Evolutionary conservation across 1,140 invertebrate genomes (phyloP), one percentile per base, ranked within the genome.

Genomic region (Hermetia illucens): DNA sequence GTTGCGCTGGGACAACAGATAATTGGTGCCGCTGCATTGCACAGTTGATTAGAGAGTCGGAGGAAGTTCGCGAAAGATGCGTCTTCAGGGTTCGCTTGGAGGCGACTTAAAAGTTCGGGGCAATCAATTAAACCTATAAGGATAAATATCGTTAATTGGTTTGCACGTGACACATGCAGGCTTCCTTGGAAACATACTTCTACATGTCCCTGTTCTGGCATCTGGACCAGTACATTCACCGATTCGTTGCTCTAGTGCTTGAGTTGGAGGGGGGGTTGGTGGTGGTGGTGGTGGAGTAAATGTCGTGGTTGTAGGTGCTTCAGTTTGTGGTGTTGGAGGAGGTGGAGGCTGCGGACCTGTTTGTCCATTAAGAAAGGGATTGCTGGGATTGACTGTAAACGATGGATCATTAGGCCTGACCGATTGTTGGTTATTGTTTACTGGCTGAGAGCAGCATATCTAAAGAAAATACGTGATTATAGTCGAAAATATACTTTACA

Each of bases 391-490:
- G 10, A 4, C 21, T 22, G 12, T 38, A 3, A 15, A 13, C 4
- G 27, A 15, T 29, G 3, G 3, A n/a, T n/a, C n/a, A n/a, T n/a
- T n/a, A 29, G 27, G n/a, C 3, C 3, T 39, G 27, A 32, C n/a
- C 22, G 16, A 24, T 27, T 22, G 12, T 29, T 36, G 45, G 40
- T 22, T 49, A 36, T 44, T 49, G 55, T 35, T 33, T 30, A 44
- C 21, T 20, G 54, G 54, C 34, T 43, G 29, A 21, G 54, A 48
- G 27, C 54, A 57, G 43, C 54, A 57, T 4, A 57, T 44, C 54
- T 56, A 44, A 21, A 29, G 27, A n/a, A n/a, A n/a, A n/a, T n/a
- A n/a, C n/a, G n/a, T n/a, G n/a, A n/a, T n/a, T n/a, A n/a, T n/a
- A n/a, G n/a, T n/a, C n/a, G n/a, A n/a, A n/a, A n/a, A n/a, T n/a